Base-by-base conservation (phyloP, 2,888 invertebrate genomes). In the Seira musarum region DNA sequence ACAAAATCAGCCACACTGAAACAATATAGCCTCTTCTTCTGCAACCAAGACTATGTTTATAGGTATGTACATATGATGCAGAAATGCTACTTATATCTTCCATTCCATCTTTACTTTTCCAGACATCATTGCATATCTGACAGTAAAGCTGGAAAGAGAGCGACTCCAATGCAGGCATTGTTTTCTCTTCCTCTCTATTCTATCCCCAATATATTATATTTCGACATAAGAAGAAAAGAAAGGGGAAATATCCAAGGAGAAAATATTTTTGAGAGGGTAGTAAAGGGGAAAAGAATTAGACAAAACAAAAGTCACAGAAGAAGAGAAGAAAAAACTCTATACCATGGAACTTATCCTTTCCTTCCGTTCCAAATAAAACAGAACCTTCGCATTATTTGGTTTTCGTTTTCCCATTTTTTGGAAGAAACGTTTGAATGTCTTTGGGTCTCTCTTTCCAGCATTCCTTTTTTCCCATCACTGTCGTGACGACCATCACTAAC, bases 271-370 rank as follows among this genome's bases (percentile, higher is more conserved):
- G 15, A 49, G 60, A 49, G 49, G 49, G 49, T 49, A 13, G 49
- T 30, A 79, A 30, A n/a, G 30, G 49, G 17, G 17, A 49, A 49
- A 49, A 49, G 49, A 49, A 49, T 49, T 49, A 49, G 49, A 49
- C 3, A 49, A 49, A 49, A 49, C 49, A 49, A 49, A 49, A 49
- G 49, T 17, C 35, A 24, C 15, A 64, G 65, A 22, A 70, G 61
- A 67, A 40, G n/a, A 64, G 17, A 65, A 60, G 61, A 30, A 76
- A 40, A 30, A 30, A 30, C 2, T 19, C 40, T 40, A 63, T 79
- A 66, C 72, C 72, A 73, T 68, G 68, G 64, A 79, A 79, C 73
- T 79, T 79, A 79, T 79, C 73, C 79, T 65, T 79, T 73, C 79
- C 79, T 79, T 79, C 79, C 79, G 79, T 79, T 73, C 79, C 79